Evolutionary conservation across 2,888 invertebrate species (phyloP).

Genomic region (Metopia argyrocephala): DNA sequence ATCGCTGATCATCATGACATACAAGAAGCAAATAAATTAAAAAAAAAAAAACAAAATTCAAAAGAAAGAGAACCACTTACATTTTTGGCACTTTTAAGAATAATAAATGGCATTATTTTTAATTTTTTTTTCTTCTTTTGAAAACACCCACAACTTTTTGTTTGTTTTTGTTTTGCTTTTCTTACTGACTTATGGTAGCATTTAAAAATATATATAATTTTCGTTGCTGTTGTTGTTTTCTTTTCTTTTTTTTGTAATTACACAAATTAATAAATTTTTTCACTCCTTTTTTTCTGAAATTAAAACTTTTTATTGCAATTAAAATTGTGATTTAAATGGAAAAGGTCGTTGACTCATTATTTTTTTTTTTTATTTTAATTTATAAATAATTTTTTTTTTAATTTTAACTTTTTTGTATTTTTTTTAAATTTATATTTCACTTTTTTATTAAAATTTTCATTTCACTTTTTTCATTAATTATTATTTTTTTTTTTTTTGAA

Average conservation of each 20-base stretch:
- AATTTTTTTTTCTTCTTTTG: slow-evolving; percentile 1
- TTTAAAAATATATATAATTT: slow-evolving; percentile 56
- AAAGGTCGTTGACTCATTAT: slow-evolving; percentile 54
- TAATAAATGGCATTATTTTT: slow-evolving; percentile 58
- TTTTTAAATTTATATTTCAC: neutral
- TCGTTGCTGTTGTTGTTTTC: slow-evolving; percentile 15
- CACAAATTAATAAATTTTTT: slow-evolving; percentile 55
- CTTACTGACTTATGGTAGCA: slow-evolving; percentile 44
- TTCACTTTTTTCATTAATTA: neutral
- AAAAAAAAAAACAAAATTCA: neutral
- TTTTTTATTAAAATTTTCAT: neutral
- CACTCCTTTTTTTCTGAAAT: slow-evolving; percentile 38
- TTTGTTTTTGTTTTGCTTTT: slow-evolving; percentile 8
- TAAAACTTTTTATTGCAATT: slow-evolving; percentile 52
- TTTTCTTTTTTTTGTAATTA: slow-evolving; percentile 63
- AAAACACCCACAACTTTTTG: slow-evolving; percentile 63
- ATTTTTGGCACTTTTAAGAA: slow-evolving; percentile 63
- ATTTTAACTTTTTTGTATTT: neutral
- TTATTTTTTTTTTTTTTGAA: too few species aligned
- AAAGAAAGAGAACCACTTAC: slow-evolving; percentile 43
- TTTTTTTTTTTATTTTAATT: too few species aligned
- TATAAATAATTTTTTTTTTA: neutral
- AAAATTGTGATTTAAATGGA: slow-evolving; percentile 56
- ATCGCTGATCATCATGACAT: slow-evolving; percentile 56
- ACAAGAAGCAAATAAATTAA: neutral